Evolutionary conservation across 2,113 vertebrate genomes (phyloP).

Genomic region (Pelobates fuscus): DNA sequence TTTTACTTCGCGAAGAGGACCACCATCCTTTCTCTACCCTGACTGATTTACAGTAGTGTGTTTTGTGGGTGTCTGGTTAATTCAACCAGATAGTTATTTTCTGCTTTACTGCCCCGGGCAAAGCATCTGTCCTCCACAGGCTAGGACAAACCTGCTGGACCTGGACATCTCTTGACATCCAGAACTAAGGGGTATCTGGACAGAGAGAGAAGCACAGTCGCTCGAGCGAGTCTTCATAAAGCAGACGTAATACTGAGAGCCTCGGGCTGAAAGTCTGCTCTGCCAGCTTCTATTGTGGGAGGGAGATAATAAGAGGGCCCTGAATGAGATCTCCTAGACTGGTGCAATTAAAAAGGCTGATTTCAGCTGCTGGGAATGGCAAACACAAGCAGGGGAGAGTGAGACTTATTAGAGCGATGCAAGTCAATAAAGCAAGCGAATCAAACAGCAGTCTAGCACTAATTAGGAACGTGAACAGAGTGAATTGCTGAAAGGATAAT

Average conservation of each 20-base stretch:
- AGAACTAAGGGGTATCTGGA: conserved; percentile 24
- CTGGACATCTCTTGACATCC: conserved; percentile 15
- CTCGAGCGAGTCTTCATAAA: conserved; percentile 24
- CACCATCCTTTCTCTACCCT: not conserved
- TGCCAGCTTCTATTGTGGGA: conserved; percentile 42
- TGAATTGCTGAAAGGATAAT: conserved; percentile 50
- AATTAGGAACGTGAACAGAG: conserved; percentile 41
- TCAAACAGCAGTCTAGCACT: conserved; percentile 49
- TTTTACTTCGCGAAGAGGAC: no score
- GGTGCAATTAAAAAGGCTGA: conserved; percentile 46
- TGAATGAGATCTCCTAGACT: conserved; percentile 34
- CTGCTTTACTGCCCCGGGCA: conserved; percentile 16
- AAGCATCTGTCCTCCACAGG: conserved; percentile 37
- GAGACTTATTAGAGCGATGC: conserved; percentile 49
- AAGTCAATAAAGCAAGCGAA: conserved; percentile 43
- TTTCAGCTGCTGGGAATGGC: conserved; percentile 45
- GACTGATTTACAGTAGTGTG: not conserved
- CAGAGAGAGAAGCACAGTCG: conserved; percentile 14
- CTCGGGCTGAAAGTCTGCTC: conserved; percentile 42
- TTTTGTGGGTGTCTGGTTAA: conserved; percentile 22
- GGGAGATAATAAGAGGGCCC: conserved; percentile 28
- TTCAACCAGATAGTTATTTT: conserved; percentile 32
- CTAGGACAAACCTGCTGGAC: conserved; percentile 28
- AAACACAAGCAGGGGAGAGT: conserved; percentile 43
- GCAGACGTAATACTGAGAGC: conserved; percentile 39